These are phyloP conservation scores for Scatophagus argus DNA, from an alignment of 2,113 vertebrate species.

Conservation along the genomic window DNA sequence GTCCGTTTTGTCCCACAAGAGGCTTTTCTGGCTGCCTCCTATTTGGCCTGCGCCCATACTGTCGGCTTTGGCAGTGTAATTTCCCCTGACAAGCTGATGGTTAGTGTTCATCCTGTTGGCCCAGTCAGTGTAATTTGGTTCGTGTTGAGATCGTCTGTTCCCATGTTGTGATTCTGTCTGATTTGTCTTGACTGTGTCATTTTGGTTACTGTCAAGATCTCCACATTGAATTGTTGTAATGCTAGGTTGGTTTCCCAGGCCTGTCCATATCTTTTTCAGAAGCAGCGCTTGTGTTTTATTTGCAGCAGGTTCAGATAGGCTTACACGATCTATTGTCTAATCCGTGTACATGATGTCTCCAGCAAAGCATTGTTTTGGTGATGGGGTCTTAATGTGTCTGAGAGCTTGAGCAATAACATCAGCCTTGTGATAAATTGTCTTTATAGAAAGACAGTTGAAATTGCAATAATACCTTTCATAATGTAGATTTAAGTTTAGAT, in stretches of 20 bases:
- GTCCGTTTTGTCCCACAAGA: slow-evolving; percentile 48
- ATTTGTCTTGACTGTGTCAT: slow-evolving; percentile 56
- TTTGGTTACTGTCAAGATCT: slow-evolving; percentile 47
- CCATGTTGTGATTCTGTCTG: slow-evolving; percentile 56
- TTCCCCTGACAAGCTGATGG: slow-evolving; percentile 60
- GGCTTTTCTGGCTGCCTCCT: slow-evolving; percentile 46
- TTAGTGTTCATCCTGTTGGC: slow-evolving; percentile 42
- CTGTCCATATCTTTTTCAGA: slow-evolving; percentile 4
- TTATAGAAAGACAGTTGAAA: neutral
- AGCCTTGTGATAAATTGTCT: neutral
- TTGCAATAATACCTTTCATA: neutral
- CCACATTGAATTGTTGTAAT: slow-evolving; percentile 25
- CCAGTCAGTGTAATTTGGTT: slow-evolving; percentile 51
- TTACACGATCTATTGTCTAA: slow-evolving; percentile 7
- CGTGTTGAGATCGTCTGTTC: slow-evolving; percentile 51
- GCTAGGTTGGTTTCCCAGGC: slow-evolving; percentile 27
- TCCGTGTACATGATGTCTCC: neutral
- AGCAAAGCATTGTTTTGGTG: neutral
- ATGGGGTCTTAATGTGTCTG: neutral
- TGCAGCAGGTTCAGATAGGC: slow-evolving; percentile 14
- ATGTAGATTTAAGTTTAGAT: neutral
- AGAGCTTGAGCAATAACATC: neutral
- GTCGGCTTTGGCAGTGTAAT: slow-evolving; percentile 62
- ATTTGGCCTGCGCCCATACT: slow-evolving; percentile 57
- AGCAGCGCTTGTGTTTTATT: slow-evolving; percentile 22